phyloP scores from a whole-genome alignment of 2,113 vertebrate genomes.

The Clinocottus analis region DNA sequence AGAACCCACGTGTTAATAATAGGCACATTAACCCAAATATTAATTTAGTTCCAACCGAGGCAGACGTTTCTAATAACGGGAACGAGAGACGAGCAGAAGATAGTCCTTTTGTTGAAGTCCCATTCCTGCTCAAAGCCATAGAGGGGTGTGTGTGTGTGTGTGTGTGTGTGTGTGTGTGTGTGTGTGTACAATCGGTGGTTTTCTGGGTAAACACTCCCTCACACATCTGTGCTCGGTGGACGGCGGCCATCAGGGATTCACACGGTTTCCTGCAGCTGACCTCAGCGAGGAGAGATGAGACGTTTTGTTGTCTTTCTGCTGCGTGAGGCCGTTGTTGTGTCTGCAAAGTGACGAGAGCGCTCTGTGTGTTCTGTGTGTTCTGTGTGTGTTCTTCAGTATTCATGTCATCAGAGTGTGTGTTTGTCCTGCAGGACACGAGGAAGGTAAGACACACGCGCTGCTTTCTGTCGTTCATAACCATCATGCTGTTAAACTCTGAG shows the following conservation, averaged over 20 bases:
- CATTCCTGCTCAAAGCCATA: constrained; percentile 38
- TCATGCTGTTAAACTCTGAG: neutral
- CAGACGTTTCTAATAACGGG: constrained; percentile 53
- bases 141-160: too few species aligned
- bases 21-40: constrained; percentile 55
- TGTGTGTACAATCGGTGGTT: neutral
- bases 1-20: constrained; percentile 65
- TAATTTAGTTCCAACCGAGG: constrained; percentile 55
- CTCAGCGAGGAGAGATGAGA: neutral
- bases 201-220: constrained; percentile 16
- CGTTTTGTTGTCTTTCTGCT: neutral
- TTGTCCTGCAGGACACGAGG: neutral
- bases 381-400: neutral
- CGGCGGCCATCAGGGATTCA: neutral
- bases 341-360: neutral
- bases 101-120: constrained; percentile 24
- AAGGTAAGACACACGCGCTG: too few species aligned
- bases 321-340: neutral
- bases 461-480: neutral
- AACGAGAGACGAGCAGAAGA: constrained; percentile 24
- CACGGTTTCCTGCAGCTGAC: neutral
- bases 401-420: neutral
- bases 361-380: neutral
- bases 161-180: too few species aligned
- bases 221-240: neutral